Evolutionary conservation across 2,797 vertebrate species (phyloP).

Genomic region (Lepus oiostolus): DNA sequence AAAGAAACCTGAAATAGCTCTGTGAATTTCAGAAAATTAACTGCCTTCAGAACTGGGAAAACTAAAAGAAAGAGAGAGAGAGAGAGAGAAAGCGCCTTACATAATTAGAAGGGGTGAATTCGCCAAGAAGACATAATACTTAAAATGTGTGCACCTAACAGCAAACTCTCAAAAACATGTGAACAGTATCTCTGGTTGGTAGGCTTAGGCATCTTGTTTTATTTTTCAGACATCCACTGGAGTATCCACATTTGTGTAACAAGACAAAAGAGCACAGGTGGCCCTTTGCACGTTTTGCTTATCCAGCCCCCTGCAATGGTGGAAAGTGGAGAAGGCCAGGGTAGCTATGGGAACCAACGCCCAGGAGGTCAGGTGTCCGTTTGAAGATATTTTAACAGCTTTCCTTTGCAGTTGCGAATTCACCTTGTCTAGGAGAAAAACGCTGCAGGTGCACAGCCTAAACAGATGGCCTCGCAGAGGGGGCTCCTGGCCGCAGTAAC

Average conservation of each 20-base stretch:
- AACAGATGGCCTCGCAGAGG: constrained; percentile 63
- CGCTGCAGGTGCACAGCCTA: not conserved
- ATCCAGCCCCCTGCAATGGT: not conserved
- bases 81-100: too few relatives aligned
- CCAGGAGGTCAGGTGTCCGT: not conserved
- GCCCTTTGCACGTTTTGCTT: too few relatives aligned
- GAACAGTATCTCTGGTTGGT: not conserved
- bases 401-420: not conserved
- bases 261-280: not conserved
- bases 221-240: not conserved
- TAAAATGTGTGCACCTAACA: rapidly evolving
- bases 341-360: not conserved
- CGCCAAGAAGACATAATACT: not conserved
- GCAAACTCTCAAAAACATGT: rapidly evolving
- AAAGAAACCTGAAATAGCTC: not conserved
- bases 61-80: not conserved
- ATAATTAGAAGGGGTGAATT: not conserved
- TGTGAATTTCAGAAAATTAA: not conserved
- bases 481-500: not conserved
- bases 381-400: not conserved
- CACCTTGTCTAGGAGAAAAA: constrained; percentile 56
- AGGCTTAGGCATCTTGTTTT: not conserved
- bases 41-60: not conserved
- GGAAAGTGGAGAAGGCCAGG: rapidly evolving
- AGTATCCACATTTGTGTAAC: not conserved